Evolutionary conservation across 2,888 invertebrate genomes (phyloP).

Genomic region (Netelia melanura): DNA sequence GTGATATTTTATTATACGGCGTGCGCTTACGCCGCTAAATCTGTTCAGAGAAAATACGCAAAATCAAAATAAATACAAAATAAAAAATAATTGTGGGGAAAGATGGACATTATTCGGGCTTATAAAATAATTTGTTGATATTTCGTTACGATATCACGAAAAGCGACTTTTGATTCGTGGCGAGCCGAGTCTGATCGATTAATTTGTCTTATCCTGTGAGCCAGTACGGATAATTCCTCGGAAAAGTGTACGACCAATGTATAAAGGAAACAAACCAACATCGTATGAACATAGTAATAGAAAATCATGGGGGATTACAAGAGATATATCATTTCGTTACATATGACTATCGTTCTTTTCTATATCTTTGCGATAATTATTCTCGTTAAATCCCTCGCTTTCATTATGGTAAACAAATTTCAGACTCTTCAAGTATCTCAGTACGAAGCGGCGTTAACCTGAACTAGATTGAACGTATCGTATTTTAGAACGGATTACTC

Average conservation of each 20-base stretch:
- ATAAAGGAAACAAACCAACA: constrained; percentile 62
- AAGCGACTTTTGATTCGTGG: constrained; percentile 4
- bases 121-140: constrained; percentile 61
- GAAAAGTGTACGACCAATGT: constrained; percentile 61
- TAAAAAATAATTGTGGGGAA: too few relatives aligned
- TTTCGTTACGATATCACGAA: constrained; percentile 36
- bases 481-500: too few relatives aligned
- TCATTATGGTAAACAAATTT: too few relatives aligned
- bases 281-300: constrained; percentile 60
- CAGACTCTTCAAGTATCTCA: too few relatives aligned
- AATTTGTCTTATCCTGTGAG: constrained; percentile 56
- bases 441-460: too few relatives aligned
- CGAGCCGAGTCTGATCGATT: not conserved
- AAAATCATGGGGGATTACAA: constrained; percentile 66
- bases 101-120: not conserved
- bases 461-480: too few relatives aligned
- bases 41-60: constrained; percentile 61
- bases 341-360: constrained; percentile 44
- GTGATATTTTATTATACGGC: not conserved
- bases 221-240: constrained; percentile 62
- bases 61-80: constrained; percentile 17
- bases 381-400: too few relatives aligned
- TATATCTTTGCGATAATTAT: too few relatives aligned
- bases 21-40: constrained; percentile 41
- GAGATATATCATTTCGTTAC: constrained; percentile 59